Conservation (phyloP, 2,113 vertebrate species). For the Dromas ardeola region DNA sequence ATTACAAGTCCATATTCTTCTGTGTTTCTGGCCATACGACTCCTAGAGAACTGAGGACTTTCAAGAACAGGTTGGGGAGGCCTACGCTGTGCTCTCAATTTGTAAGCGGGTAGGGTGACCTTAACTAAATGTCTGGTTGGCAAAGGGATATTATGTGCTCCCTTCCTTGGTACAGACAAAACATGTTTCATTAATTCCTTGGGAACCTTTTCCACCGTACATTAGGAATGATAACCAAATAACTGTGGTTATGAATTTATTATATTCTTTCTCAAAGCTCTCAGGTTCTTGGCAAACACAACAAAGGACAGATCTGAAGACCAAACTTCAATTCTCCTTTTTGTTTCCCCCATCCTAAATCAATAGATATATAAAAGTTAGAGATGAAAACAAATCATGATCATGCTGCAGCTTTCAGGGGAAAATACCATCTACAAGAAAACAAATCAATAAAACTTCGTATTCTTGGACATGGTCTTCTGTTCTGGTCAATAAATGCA, state of each 20-base stretch:
- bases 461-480: conserved; percentile 41
- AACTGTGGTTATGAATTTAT: neutral
- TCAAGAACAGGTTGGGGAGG: neutral
- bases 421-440: conserved; percentile 41
- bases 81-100: neutral
- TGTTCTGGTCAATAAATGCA: conserved; percentile 64
- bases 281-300: neutral
- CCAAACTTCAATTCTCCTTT: conserved; percentile 27
- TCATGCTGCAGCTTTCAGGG: conserved; percentile 20
- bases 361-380: conserved; percentile 49
- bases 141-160: neutral
- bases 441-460: conserved; percentile 68
- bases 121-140: neutral
- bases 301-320: conserved; percentile 19
- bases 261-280: neutral
- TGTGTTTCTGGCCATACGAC: neutral
- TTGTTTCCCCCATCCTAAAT: neutral
- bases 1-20: neutral
- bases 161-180: neutral
- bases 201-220: neutral
- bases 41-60: neutral
- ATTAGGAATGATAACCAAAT: neutral
- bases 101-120: neutral
- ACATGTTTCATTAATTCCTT: neutral
- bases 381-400: conserved; percentile 64